A percentile compares a stretch with the other conserved stretches of the same genome.
Evolutionary conservation across 2,888 invertebrate genomes (phyloP).

Genomic region (Melanchra persicariae): DNA sequence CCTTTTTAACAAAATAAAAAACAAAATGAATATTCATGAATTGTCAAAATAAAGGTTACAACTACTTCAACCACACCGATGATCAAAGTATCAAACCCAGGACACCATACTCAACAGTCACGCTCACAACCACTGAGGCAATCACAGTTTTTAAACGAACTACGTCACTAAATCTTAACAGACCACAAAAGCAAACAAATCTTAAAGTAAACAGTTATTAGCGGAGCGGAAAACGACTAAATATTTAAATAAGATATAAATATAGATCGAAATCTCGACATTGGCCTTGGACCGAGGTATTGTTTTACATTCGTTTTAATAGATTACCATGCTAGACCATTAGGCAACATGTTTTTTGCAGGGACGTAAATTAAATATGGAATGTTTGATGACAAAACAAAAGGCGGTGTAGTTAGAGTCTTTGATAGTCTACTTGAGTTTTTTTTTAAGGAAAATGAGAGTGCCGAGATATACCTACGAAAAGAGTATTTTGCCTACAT

Average conservation of each 20-base stretch:
- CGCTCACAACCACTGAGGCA: too few species aligned
- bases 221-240: slow-evolving; percentile 46
- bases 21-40: not conserved
- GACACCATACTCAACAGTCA: not conserved
- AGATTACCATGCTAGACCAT: slow-evolving; percentile 32
- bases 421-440: not conserved
- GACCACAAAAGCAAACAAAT: slow-evolving; percentile 22
- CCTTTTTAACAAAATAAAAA: not conserved
- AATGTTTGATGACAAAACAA: slow-evolving; percentile 23
- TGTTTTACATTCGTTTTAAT: slow-evolving; percentile 28
- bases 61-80: not conserved
- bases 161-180: slow-evolving; percentile 11
- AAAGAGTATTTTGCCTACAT: too few species aligned
- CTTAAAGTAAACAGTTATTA: slow-evolving; percentile 40
- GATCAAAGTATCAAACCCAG: not conserved
- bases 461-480: too few species aligned
- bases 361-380: not conserved
- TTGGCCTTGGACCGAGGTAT: slow-evolving; percentile 39
- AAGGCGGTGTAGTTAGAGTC: not conserved
- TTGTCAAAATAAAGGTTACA: not conserved
- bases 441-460: slow-evolving; percentile 7
- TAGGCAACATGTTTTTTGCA: slow-evolving; percentile 36
- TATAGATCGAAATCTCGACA: slow-evolving; percentile 21
- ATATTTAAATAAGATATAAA: slow-evolving; percentile 38
- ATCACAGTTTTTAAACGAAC: not conserved